phyloP scores from a whole-genome alignment of 2,888 invertebrate genomes.

The Deilephila porcellus region DNA sequence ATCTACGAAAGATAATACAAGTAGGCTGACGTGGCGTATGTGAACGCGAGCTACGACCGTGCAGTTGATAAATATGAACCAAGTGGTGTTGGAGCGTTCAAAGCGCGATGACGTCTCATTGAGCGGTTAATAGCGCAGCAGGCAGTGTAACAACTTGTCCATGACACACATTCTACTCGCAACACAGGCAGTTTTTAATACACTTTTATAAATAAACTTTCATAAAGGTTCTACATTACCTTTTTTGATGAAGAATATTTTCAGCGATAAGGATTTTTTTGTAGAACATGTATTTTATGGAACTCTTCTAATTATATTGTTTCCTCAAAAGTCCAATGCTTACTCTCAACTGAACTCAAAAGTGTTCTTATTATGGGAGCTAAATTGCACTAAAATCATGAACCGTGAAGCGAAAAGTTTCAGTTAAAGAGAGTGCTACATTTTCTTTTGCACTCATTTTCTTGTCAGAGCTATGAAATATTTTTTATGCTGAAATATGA shows the following conservation, averaged over 20 bases:
- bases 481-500: constrained; percentile 20
- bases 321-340: constrained; percentile 30
- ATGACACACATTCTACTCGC: constrained; percentile 4
- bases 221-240: neutral
- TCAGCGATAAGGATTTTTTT: no score
- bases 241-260: no score
- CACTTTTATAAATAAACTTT: neutral
- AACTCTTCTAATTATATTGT: neutral
- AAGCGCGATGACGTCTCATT: constrained; percentile 6
- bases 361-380: constrained; percentile 61
- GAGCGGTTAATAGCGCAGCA: constrained; percentile 6
- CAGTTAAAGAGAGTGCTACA: constrained; percentile 51
- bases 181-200: neutral
- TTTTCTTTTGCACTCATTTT: constrained; percentile 48
- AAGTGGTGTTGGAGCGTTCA: constrained; percentile 3
- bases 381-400: constrained; percentile 65
- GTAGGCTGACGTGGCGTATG: neutral
- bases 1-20: neutral
- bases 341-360: constrained; percentile 35
- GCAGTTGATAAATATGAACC: constrained; percentile 6
- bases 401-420: constrained; percentile 67
- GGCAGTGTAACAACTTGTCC: constrained; percentile 1
- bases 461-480: constrained; percentile 37
- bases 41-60: constrained; percentile 5
- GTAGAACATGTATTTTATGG: neutral